Evolutionary conservation across 2,113 vertebrate species (phyloP), one percentile per base, ranked within the genome.

Genomic region (Agapornis roseicollis): DNA sequence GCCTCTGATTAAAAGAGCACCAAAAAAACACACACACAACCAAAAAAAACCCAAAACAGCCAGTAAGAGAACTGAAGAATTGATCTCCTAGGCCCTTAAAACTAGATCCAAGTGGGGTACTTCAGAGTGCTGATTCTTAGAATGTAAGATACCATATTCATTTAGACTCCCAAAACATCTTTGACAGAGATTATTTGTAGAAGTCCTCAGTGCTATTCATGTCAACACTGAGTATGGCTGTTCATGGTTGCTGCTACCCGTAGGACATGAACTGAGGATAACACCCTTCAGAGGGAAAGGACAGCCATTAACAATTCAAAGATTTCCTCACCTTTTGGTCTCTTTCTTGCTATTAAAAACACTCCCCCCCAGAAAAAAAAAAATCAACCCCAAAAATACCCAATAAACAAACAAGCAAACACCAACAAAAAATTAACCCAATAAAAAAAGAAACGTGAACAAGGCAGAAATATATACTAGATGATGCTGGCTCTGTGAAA

Each of bases 261-360:
- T 49, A 80, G 24, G 49, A 69, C 1, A 7, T 55, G 61, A 89
- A 64, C 29, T 71, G 47, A 83, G 86, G 83, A 20, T 88, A 88
- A 93, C 73, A 76, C 12, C 78, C 65, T 94, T 88, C 77, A 92
- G 65, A 89, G 50, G 27, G 53, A 89, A 95, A 89, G 35, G 52
- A 69, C 56, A 92, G 56, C 56, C 56, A 90, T 84, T 88, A 97
- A 66, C 37, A 89, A 84, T 47, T 70, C 68, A 66, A 79, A 85
- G 64, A 80, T 88, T 88, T 86, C 82, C 72, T 89, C 64, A 90
- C 28, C n/a, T 90, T 90, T 81, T 72, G 55, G 74, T 68, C 50
- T 86, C 63, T 69, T 95, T 95, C 56, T 61, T 90, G 60, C 76
- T 90, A 73, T 86, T 84, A 90, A 91, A 85, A 88, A 90, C 33